A percentile compares a stretch with the other conserved stretches of the same genome.
Conservation (phyloP, 2,888 invertebrate species). For the Eupithecia inturbata region DNA sequence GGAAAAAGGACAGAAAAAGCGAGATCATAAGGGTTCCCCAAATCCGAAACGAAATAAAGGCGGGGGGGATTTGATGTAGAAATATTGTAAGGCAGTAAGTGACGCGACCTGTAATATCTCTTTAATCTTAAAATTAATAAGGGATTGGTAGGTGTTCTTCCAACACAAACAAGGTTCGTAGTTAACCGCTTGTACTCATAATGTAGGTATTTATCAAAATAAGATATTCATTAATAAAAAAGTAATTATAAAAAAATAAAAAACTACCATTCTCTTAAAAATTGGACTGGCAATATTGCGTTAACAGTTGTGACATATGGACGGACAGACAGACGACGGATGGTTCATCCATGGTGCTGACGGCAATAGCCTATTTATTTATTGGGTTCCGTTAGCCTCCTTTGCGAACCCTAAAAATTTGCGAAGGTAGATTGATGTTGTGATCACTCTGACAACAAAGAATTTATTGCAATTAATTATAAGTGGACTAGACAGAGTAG, state of each 20-base stretch:
- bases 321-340: not conserved
- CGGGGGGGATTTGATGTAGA: too few relatives aligned
- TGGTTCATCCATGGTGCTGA: not conserved
- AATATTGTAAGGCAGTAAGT: too few relatives aligned
- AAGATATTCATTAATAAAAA: too few relatives aligned
- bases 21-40: too few relatives aligned
- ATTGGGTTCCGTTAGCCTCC: not conserved
- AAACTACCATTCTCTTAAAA: not conserved
- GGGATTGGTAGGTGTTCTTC: not conserved
- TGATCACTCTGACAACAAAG: not conserved
- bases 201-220: not conserved
- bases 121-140: too few relatives aligned
- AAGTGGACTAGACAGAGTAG: not conserved
- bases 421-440: not conserved
- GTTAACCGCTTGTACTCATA: not conserved
- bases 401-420: not conserved
- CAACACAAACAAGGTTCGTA: not conserved
- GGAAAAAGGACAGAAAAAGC: too few relatives aligned
- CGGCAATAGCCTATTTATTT: not conserved
- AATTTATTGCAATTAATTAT: not conserved
- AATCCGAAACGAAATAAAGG: too few relatives aligned
- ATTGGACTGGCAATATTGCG: too few relatives aligned
- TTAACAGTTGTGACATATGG: not conserved
- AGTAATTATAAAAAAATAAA: not conserved
- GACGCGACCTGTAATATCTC: too few relatives aligned